phyloP scores from a whole-genome alignment of 2,888 invertebrate species.

The Rotaria sp. region DNA sequence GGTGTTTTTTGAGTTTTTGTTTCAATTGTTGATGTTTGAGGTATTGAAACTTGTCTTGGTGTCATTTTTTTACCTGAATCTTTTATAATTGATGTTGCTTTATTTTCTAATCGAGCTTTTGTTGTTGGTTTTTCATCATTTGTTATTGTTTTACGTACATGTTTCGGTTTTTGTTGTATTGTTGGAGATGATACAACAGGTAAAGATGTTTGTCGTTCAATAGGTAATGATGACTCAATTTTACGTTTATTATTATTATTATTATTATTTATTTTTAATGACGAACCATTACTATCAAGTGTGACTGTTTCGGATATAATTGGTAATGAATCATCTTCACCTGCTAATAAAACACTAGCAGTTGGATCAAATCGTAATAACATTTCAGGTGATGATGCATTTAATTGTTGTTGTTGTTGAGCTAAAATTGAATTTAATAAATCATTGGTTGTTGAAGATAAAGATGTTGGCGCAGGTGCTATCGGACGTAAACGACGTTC shows the following conservation, averaged over 20 bases:
- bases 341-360: background rate
- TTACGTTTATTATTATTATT: background rate
- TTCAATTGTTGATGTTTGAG: background rate
- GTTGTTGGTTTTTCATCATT: background rate
- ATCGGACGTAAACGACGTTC: slow-evolving; percentile 23
- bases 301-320: slow-evolving; percentile 15
- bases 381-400: background rate
- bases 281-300: background rate
- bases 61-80: slow-evolving; percentile 19
- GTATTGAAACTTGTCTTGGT: background rate
- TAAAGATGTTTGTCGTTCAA: background rate
- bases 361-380: slow-evolving; percentile 11
- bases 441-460: background rate
- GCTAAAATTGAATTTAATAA: background rate
- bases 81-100: slow-evolving; percentile 7
- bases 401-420: slow-evolving; percentile 11
- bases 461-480: background rate
- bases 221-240: background rate
- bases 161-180: background rate
- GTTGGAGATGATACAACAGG: background rate
- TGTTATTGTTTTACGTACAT: background rate
- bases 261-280: background rate
- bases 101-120: slow-evolving; percentile 24
- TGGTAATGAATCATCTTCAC: slow-evolving; percentile 11
- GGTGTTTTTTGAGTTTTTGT: background rate